Conservation (phyloP, 2,113 vertebrate species). For the Emydocephalus ijimae region DNA sequence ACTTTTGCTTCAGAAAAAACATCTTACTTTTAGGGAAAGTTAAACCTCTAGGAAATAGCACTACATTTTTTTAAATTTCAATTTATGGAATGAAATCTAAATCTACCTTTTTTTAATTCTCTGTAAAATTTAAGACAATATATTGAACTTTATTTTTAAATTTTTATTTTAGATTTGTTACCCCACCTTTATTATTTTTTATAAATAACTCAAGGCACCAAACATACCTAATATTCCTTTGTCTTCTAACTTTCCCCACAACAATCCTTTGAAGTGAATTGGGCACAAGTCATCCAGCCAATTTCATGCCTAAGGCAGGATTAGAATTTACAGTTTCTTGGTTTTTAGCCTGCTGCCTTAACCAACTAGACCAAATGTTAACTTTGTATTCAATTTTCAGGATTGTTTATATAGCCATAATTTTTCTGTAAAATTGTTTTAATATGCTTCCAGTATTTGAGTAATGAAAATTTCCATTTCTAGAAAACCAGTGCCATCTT, state of each 20-base stretch:
- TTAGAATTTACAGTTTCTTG: neutral
- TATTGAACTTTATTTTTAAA: neutral
- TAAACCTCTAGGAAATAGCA: neutral
- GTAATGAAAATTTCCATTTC: neutral
- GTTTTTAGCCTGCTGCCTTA: neutral
- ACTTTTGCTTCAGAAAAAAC: neutral
- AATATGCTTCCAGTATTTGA: neutral
- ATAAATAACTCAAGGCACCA: neutral
- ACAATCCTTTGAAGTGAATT: neutral
- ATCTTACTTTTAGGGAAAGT: neutral
- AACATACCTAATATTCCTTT: neutral
- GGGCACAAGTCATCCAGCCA: neutral
- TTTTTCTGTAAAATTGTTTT: neutral
- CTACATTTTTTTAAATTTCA: neutral
- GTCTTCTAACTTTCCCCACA: neutral
- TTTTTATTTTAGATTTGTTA: neutral
- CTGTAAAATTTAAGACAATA: neutral
- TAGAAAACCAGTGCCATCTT: neutral
- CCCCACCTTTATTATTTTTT: neutral
- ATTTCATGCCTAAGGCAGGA: neutral
- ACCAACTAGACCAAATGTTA: neutral
- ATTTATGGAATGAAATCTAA: neutral
- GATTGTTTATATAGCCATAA: neutral
- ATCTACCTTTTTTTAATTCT: neutral
- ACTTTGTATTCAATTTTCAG: neutral